Evolutionary conservation across 2,797 vertebrate species (phyloP), one percentile per base, ranked within the genome.

Genomic region (Sebastes baramenuke): DNA sequence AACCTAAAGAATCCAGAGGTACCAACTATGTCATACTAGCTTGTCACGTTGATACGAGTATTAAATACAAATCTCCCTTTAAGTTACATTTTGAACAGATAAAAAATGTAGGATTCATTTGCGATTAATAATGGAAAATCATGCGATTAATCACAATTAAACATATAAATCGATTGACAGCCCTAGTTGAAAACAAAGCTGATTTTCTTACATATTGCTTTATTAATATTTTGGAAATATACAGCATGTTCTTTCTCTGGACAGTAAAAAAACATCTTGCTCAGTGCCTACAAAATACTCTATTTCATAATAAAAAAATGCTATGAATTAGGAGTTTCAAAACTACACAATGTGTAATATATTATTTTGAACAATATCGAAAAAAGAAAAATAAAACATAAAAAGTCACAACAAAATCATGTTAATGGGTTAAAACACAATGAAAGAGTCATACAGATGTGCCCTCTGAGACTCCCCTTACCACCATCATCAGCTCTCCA

Each of bases 21-120:
- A 18, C 14, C 38, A 42, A 38, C 5, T 5, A 38, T 6, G 36
- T 6, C 36, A 38, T 13, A 38, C 5, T 38, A 38, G 36, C 36
- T 6, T 38, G 36, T 14, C 5, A 12, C 36, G n/a, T 46, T 46
- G 1, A 46, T 46, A 16, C 1, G 1, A 46, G 16, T 46, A 46
- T 46, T 18, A 18, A 46, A 46, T 18, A 18, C 42, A 46, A 46
- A 46, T 16, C 42, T 46, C 42, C 42, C 42, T 18, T 18, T 46
- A 46, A 46, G 42, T 16, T 3, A 46, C 42, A 46, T 46, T 46
- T 46, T 8, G 42, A 46, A 18, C 42, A 46, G 42, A 46, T 46
- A 46, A 0, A 1, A 46, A 46, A 46, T 46, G 0, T 46, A 7
- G 16, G 6, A 46, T 46, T 46, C 0, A 46, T 18, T 42, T 46